Evolutionary conservation across 2,888 invertebrate species (phyloP).

Genomic region (Nephrotoma appendiculata): DNA sequence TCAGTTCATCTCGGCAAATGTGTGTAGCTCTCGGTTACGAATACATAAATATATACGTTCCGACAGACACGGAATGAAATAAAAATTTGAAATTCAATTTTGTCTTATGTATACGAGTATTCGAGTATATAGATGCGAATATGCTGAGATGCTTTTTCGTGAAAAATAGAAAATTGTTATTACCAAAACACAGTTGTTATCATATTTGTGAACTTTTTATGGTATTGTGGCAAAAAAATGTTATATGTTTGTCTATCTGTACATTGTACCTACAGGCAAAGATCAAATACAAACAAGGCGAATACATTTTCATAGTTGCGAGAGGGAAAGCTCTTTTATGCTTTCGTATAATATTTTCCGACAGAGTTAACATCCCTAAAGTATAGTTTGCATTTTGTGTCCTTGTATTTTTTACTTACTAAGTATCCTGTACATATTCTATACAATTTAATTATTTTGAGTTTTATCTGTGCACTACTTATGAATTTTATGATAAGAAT

Average conservation of each 20-base stretch:
- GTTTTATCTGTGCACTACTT: not conserved
- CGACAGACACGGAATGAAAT: not conserved
- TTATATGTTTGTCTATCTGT: not conserved
- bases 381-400: not conserved
- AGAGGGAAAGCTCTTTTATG: not conserved
- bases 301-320: not conserved
- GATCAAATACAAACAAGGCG: not conserved
- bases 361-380: not conserved
- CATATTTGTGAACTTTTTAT: not conserved
- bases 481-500: not conserved
- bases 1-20: not conserved
- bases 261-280: not conserved
- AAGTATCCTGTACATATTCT: not conserved
- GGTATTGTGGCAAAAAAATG: not conserved
- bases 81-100: not conserved
- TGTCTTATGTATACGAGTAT: not conserved
- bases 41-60: not conserved
- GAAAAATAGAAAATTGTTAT: not conserved
- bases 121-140: not conserved
- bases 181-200: not conserved
- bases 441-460: not conserved
- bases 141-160: not conserved
- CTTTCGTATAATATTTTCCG: not conserved
- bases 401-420: not conserved
- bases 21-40: not conserved